Evolutionary conservation across 2,888 invertebrate genomes (phyloP).

Genomic region (Antheraea assamensis): DNA sequence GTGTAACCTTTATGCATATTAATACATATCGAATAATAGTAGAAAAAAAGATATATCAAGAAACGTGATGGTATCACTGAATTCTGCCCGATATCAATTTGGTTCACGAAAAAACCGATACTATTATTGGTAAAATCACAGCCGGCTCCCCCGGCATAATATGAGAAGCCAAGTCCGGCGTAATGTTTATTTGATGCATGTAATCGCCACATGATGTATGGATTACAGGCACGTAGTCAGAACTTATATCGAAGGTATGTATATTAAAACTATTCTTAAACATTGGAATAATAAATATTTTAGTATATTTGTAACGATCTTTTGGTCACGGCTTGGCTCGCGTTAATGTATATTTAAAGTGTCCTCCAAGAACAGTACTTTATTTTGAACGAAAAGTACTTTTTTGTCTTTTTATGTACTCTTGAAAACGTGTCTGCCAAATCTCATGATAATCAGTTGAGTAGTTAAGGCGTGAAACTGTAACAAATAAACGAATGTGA

Average conservation of each 20-base stretch:
- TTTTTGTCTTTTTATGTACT: no score
- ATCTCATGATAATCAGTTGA: no score
- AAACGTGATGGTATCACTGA: not conserved
- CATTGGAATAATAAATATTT: not conserved
- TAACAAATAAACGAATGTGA: no score
- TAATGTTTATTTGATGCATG: slow-evolving; percentile 80
- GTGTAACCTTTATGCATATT: not conserved
- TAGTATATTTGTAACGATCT: not conserved
- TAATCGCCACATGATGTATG: slow-evolving; percentile 78
- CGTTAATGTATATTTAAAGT: no score
- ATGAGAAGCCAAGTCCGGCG: slow-evolving; percentile 62
- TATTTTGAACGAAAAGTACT: no score
- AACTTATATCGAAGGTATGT: not conserved
- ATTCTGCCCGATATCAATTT: slow-evolving; percentile 30
- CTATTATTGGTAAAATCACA: slow-evolving; percentile 61
- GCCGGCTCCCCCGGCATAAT: slow-evolving; percentile 54
- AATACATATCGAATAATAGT: not conserved
- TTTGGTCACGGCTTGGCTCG: no score
- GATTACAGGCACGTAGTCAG: slow-evolving; percentile 35
- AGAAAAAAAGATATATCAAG: not conserved
- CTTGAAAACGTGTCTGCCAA: no score
- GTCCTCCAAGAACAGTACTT: no score
- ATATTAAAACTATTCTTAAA: not conserved
- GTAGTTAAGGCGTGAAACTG: no score
- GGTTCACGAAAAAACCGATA: slow-evolving; percentile 58